Base-by-base conservation (phyloP, 2,888 invertebrate genomes). In the Nipponacmea schrenckii region DNA sequence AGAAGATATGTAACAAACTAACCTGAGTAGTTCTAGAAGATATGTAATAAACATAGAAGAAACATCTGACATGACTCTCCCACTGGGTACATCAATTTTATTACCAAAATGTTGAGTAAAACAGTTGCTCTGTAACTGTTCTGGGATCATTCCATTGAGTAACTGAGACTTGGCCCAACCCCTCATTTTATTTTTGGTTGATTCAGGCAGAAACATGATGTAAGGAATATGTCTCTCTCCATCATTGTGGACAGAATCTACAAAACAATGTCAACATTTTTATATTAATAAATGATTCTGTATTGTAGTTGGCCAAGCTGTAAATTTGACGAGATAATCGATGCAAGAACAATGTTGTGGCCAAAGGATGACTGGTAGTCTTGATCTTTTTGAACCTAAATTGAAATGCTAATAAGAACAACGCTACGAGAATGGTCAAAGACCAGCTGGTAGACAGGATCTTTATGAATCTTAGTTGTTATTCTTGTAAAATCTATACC, bases 201-300 rank as follows among this genome's bases (percentile, higher is more conserved):
- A 56, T 56, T 24, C 56, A 0, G 56, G 56, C 10, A 56, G 24
- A 14, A 56, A 56, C 56, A 56, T 56, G 14, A 56, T 56, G 56
- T 56, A 56, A 15, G 56, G 56, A 15, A 56, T 56, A 24, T 56
- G 56, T 20, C 56, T 20, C 20, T 56, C 56, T 56, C 56, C 56
- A 56, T 56, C 56, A 56, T 56, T 56, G 56, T 56, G 56, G 12
- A 56, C 56, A 20, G 56, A 56, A 56, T 56, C 56, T 56, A 14
- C 10, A 56, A 56, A 8, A 39, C 8, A 39, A 39, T 39, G 39
- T 39, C 7, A 39, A 39, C 4, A 39, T n/a, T n/a, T n/a, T n/a
- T 31, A 5, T 31, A 31, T 39, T 39, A 39, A 39, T 10, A 1
- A 8, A 39, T 39, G 10, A 39, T 39, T 39, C 8, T 10, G 4